Percentiles rank a stretch among this genome's conserved stretches.
These are phyloP conservation scores for Perognathus longimembris DNA, from an alignment of 2,113 vertebrate species.

Conservation along the genomic window DNA sequence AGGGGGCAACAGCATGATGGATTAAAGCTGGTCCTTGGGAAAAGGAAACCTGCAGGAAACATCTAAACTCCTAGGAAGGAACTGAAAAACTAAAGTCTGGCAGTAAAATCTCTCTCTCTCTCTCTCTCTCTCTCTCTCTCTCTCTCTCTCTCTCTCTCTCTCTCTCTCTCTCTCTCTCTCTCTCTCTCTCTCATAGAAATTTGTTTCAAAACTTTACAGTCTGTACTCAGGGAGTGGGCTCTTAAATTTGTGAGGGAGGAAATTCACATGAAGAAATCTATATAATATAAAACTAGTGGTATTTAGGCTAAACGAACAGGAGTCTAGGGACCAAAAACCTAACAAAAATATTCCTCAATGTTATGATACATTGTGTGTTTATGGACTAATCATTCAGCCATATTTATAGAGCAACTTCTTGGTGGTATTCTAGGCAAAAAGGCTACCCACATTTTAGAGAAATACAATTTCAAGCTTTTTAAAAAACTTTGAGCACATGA, in stretches of 20 bases:
- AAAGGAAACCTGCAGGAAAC: not conserved
- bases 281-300: not conserved
- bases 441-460: not conserved
- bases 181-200: not conserved
- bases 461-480: not conserved
- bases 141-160: not conserved
- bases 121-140: not conserved
- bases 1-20: slow-evolving; percentile 51
- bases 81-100: slow-evolving; percentile 16
- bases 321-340: not conserved
- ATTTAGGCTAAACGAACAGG: slow-evolving; percentile 16
- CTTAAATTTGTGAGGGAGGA: not conserved
- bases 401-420: slow-evolving; percentile 3
- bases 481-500: not conserved
- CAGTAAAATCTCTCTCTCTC: not conserved
- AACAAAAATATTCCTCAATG: not conserved
- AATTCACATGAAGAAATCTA: slow-evolving; percentile 37
- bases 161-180: not conserved
- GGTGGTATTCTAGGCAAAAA: not conserved
- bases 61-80: not conserved
- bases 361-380: slow-evolving; percentile 29
- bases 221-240: slow-evolving; percentile 11
- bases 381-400: not conserved
- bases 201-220: slow-evolving; percentile 45
- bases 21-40: not conserved